Base-by-base conservation (phyloP, 1,140 invertebrate species). In the Drosophila guanche region DNA sequence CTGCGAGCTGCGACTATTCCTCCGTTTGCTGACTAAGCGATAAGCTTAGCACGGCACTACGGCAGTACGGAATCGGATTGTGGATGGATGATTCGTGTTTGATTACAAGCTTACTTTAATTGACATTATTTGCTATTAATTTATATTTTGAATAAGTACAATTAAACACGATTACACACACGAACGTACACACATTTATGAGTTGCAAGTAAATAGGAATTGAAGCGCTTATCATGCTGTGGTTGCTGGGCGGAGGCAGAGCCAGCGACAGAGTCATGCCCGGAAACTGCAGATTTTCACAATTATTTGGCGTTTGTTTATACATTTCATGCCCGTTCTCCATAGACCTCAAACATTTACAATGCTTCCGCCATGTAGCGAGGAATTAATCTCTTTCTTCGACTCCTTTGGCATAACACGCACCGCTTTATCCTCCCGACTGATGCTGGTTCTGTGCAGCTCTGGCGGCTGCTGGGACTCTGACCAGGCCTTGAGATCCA, bases 401-500 rank as follows among this genome's bases (percentile, higher is more conserved):
- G 33, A 4, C 33, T 37, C 33, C 10, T 57, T 37, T 5, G 47
- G 4, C 29, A 84, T 65, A 8, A 89, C 54, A 0, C 85, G 68
- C n/a, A 90, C 79, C 27, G 69, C 50, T 4, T 81, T 59, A 48
- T 58, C 60, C 4, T 59, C 5, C 5, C 67, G 70, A 50, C 66
- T 86, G 16, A 90, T 51, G 3, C 51, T 43, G 4, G 71, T 51
- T 27, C 45, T 77, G 61, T 84, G 81, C 14, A 88, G 52, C 5
- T 76, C 51, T 2, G 56, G 23, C 4, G 53, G 27, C 1, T 72
- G 66, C 4, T 56, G 48, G 2, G 33, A 16, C 27, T 57, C 60
- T 3, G 72, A 76, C 95, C 95, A 97, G 0, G 92, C 73, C 10
- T 79, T 72, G n/a, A 96, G 92, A 67, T 94, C 92, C 0, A 94